These are phyloP conservation scores for Verasper variegatus DNA, from an alignment of 2,113 vertebrate genomes.

Conservation along the genomic window DNA sequence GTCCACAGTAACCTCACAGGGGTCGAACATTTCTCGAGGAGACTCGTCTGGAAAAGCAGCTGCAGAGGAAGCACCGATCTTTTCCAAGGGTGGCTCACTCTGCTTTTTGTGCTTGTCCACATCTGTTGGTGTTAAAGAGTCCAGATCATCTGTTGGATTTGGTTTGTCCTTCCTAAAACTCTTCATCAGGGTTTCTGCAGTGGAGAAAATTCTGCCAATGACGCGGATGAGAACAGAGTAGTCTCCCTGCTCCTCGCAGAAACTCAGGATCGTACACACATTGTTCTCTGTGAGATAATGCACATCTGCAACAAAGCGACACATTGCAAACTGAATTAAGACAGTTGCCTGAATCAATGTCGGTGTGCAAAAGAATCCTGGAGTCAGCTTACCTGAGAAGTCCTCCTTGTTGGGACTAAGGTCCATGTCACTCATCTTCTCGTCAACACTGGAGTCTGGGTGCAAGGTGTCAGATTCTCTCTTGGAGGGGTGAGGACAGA, in stretches of 20 bases:
- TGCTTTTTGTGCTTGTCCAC: conserved; percentile 89
- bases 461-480: conserved; percentile 89
- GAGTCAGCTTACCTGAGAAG: conserved; percentile 87
- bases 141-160: conserved; percentile 85
- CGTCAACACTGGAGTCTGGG: conserved; percentile 88
- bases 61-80: conserved; percentile 82
- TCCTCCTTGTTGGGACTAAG: conserved; percentile 84
- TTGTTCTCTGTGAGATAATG: conserved; percentile 92
- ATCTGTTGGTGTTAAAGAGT: conserved; percentile 83
- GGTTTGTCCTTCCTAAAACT: conserved; percentile 92
- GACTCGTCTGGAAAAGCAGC: conserved; percentile 79
- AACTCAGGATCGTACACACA: conserved; percentile 90
- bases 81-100: conserved; percentile 81
- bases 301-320: conserved; percentile 85
- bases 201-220: conserved; percentile 94
- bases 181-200: conserved; percentile 90
- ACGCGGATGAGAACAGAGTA: conserved; percentile 92
- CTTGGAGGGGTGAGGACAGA: conserved; percentile 95
- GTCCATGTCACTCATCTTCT: conserved; percentile 88
- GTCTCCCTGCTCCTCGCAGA: conserved; percentile 90
- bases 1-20: conserved; percentile 91
- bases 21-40: conserved; percentile 80
- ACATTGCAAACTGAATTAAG: not conserved
- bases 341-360: not conserved
- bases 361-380: not conserved